phyloP scores from a whole-genome alignment of 2,113 vertebrate genomes.

The Petromus typicus region DNA sequence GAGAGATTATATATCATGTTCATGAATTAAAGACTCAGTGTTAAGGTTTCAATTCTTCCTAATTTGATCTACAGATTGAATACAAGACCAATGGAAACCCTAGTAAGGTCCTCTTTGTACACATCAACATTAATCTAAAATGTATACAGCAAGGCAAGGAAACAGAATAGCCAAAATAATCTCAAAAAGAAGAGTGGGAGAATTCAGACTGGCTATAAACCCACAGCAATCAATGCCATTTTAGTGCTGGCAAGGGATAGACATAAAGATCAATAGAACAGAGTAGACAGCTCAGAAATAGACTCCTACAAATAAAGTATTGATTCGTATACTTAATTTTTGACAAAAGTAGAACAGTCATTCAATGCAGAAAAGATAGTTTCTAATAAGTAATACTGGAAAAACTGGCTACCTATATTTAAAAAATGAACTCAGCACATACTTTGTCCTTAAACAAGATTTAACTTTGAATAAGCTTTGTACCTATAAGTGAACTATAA shows the following conservation, averaged over 20 bases:
- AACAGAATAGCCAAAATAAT: constrained; percentile 10
- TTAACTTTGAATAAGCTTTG: not conserved
- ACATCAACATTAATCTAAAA: not conserved
- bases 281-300: not conserved
- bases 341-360: constrained; percentile 10
- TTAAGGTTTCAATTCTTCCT: not conserved
- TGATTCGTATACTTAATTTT: not conserved
- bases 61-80: not conserved
- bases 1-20: not conserved
- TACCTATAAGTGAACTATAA: not conserved
- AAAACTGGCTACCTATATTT: not conserved
- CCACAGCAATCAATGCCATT: not conserved
- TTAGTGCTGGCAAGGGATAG: not conserved
- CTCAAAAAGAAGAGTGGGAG: not conserved
- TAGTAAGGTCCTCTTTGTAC: not conserved
- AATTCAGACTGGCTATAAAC: not conserved
- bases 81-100: not conserved
- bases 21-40: not conserved
- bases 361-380: not conserved
- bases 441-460: not conserved
- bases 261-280: not conserved
- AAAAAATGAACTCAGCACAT: not conserved
- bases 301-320: not conserved
- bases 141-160: not conserved
- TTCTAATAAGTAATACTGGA: not conserved